A percentile compares a stretch with the other conserved stretches of the same genome.
These are phyloP conservation scores for Tachysurus fulvidraco DNA, from an alignment of 2,113 vertebrate species.

Conservation along the genomic window DNA sequence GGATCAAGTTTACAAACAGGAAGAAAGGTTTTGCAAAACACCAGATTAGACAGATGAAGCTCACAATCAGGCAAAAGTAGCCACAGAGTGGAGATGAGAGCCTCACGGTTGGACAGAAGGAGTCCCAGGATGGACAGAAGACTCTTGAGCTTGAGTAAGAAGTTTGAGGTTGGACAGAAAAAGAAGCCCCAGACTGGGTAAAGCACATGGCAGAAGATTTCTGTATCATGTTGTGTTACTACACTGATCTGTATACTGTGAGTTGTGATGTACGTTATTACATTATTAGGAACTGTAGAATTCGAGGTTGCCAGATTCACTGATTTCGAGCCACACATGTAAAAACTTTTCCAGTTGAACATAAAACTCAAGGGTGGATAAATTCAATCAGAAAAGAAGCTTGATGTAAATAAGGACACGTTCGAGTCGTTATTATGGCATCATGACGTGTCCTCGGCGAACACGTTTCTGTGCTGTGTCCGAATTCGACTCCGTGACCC, in stretches of 20 bases:
- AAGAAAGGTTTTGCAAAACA: too few relatives aligned
- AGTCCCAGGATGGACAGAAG: not conserved
- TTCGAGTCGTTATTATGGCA: not conserved
- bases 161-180: not conserved
- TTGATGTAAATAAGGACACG: not conserved
- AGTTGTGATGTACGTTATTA: not conserved
- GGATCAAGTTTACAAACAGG: too few relatives aligned
- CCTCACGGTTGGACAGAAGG: not conserved
- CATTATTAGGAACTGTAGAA: not conserved
- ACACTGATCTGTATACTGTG: not conserved
- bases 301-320: not conserved
- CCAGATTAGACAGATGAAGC: too few relatives aligned
- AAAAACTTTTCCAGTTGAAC: too few relatives aligned
- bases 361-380: not conserved
- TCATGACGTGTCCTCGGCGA: not conserved
- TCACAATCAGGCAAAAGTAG: not conserved
- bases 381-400: not conserved
- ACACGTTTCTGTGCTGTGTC: not conserved
- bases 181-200: not conserved
- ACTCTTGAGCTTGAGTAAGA: not conserved
- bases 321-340: not conserved
- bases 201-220: not conserved
- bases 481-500: not conserved
- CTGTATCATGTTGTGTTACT: not conserved
- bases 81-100: not conserved